Evolutionary conservation across 2,888 invertebrate genomes (phyloP).

Genomic region (Scaptomyza tumidula): DNA sequence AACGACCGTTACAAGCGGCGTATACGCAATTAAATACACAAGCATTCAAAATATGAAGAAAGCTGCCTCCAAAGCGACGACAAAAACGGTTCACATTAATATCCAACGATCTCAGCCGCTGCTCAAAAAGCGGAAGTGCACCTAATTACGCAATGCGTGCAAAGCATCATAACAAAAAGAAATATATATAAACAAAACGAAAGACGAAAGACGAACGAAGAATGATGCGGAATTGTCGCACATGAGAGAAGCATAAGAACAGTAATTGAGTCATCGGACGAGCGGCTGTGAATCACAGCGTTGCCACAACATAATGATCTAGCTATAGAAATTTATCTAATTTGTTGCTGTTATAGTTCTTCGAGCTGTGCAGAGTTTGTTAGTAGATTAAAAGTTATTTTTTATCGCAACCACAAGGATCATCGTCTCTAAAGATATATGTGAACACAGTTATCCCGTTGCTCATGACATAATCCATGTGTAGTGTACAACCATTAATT

Average conservation of each 20-base stretch:
- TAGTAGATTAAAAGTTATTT: too few species aligned
- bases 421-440: too few species aligned
- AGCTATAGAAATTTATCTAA: background rate
- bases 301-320: background rate
- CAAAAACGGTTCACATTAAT: constrained; percentile 50
- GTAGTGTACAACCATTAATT: background rate
- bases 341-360: background rate
- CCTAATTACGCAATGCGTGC: constrained; percentile 67
- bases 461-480: background rate
- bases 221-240: constrained; percentile 21
- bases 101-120: constrained; percentile 26
- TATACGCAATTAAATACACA: constrained; percentile 72
- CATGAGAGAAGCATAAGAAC: background rate
- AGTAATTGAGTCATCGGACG: constrained; percentile 3
- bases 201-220: background rate
- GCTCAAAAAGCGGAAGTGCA: constrained; percentile 66
- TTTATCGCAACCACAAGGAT: too few species aligned
- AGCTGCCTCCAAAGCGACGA: constrained; percentile 67
- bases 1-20: constrained; percentile 74
- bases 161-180: constrained; percentile 39
- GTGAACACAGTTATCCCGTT: background rate
- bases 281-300: constrained; percentile 20
- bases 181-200: background rate
- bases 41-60: constrained; percentile 74
- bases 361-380: too few species aligned